Base-by-base conservation (phyloP, 2,113 vertebrate genomes). In the Halichoerus grypus region DNA sequence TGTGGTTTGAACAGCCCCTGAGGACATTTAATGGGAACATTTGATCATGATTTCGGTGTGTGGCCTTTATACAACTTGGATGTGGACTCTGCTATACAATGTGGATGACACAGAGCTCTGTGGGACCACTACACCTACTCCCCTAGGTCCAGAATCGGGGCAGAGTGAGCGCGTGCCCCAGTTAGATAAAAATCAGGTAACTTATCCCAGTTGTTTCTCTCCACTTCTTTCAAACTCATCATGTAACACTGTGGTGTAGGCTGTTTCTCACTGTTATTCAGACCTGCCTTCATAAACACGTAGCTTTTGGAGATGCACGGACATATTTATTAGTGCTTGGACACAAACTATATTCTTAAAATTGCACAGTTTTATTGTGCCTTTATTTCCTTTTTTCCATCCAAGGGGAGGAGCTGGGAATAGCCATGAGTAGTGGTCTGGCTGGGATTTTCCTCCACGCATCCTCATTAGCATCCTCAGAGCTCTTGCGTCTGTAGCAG, bases 371-470 rank as follows among this genome's bases (percentile, higher is more conserved):
- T 51, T 59, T 28, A 24, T 14, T 87, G n/a, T 74, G 42, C 65
- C 15, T 90, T 91, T n/a, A 31, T 42, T 88, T 90, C 61, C 59
- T 4, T 77, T 80, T 89, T 67, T 67, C 21, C 31, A 85, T 65
- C 53, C 0, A 16, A 12, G 11, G n/a, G 33, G 76, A 53, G 67
- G 81, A 84, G 55, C 51, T 39, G 61, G 69, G 39, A 77, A 11
- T 4, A 46, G 53, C 28, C 6, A 21, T 28, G 16, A 42, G 15
- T n/a, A 46, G 26, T 24, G 24, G 31, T 7, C 61, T 94, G 65
- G 31, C 36, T 36, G 1, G 33, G 76, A 21, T 5, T 51, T 61
- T 36, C n/a, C 18, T 74, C 26, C 10, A 8, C 16, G 33, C 1
- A 4, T 12, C 28, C 33, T 9, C 3, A 39, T 83, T 31, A 77